A percentile compares a stretch with the other conserved stretches of the same genome.
Conservation (phyloP, 2,113 vertebrate species). For the Amazona vittata region DNA sequence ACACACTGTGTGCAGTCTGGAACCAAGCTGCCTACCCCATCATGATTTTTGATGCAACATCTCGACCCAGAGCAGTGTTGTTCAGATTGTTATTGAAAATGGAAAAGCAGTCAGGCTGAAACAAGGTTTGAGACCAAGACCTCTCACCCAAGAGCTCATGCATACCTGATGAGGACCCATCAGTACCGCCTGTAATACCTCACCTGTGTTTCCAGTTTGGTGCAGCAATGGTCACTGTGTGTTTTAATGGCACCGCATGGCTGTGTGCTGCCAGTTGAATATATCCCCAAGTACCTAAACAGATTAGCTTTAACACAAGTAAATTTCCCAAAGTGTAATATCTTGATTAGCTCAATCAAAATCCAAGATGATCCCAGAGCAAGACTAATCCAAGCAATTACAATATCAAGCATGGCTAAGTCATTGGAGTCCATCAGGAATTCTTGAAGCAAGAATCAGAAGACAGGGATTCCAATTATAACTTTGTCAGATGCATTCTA, state of each 20-base stretch:
- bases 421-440: background rate
- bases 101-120: background rate
- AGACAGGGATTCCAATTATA: background rate
- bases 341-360: background rate
- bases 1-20: background rate
- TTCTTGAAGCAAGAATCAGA: background rate
- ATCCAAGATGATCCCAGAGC: background rate
- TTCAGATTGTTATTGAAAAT: background rate
- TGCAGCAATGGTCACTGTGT: background rate
- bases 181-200: background rate
- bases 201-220: background rate
- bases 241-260: background rate
- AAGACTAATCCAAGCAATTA: background rate
- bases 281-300: background rate
- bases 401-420: background rate
- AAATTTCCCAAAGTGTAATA: background rate
- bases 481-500: background rate
- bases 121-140: background rate
- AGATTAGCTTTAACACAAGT: background rate
- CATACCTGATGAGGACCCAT: background rate
- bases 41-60: background rate
- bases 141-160: background rate
- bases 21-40: rapidly evolving
- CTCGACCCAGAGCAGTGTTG: background rate
- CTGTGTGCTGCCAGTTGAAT: background rate